Evolutionary conservation across 2,888 invertebrate genomes (phyloP).

Genomic region (Physocephala rufipes): DNA sequence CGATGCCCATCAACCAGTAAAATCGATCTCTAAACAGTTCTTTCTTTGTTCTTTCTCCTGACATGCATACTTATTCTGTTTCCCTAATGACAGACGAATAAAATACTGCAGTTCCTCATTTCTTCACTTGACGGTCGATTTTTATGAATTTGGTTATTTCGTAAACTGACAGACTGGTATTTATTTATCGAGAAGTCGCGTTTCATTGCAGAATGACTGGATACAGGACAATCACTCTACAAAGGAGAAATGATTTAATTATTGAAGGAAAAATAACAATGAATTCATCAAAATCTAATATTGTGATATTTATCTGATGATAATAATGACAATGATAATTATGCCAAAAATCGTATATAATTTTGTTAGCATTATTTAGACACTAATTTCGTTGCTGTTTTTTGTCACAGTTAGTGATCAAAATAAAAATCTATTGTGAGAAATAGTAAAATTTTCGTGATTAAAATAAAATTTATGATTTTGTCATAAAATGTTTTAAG

Average conservation of each 20-base stretch:
- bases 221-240: no score
- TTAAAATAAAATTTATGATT: no score
- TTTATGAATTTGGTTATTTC: conserved; percentile 21
- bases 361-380: conserved; percentile 36
- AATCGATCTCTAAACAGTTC: conserved; percentile 14
- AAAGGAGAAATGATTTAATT: conserved; percentile 47
- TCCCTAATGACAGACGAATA: conserved; percentile 6
- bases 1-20: conserved; percentile 20
- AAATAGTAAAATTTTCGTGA: no score
- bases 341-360: no score
- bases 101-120: conserved; percentile 20
- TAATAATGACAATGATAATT: no score
- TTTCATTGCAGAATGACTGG: no score
- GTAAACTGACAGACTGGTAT: not conserved
- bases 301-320: no score
- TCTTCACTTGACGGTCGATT: conserved; percentile 21
- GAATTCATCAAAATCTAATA: conserved; percentile 19
- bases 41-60: not conserved
- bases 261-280: no score
- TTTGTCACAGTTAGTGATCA: conserved; percentile 52
- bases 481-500: no score
- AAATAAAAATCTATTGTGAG: no score
- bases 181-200: conserved; percentile 24
- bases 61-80: not conserved
- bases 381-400: conserved; percentile 44